Evolutionary conservation across 2,113 vertebrate species (phyloP).

Genomic region (Haemorhous mexicanus): DNA sequence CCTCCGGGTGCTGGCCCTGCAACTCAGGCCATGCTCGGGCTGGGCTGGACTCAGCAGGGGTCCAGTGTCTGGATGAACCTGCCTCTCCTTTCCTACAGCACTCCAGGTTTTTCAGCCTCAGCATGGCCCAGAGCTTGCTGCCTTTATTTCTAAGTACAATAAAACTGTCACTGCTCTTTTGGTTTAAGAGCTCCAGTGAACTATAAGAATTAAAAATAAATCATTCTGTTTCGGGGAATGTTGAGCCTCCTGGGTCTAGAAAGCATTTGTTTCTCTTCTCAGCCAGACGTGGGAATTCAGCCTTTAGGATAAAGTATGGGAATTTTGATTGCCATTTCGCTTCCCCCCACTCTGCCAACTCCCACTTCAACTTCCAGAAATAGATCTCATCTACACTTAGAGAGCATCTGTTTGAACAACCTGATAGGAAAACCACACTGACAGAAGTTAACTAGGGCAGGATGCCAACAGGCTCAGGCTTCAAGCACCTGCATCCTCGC

Average conservation of each 20-base stretch:
- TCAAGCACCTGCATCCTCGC: not conserved
- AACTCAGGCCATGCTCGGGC: not conserved
- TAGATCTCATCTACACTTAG: not conserved
- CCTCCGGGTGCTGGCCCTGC: not conserved
- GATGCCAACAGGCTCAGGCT: not conserved
- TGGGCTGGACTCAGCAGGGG: not conserved
- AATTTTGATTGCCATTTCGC: conserved; percentile 2
- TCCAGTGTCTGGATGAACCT: rapidly evolving
- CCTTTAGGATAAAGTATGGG: conserved; percentile 12
- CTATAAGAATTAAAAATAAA: conserved; percentile 48
- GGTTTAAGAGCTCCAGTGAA: not conserved
- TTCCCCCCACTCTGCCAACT: conserved; percentile 1
- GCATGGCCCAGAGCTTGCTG: rapidly evolving
- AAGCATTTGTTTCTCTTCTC: conserved; percentile 45
- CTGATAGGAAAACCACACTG: not conserved
- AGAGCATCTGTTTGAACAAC: conserved; percentile 6
- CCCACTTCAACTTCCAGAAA: conserved; percentile 49
- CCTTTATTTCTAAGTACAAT: not conserved
- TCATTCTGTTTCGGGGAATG: not conserved
- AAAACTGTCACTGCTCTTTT: not conserved
- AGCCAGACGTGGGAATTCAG: conserved; percentile 47
- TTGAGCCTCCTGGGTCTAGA: conserved; percentile 19
- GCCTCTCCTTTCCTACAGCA: not conserved
- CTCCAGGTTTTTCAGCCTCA: not conserved
- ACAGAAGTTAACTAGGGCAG: not conserved